phyloP scores from a whole-genome alignment of 1,140 invertebrate species.

The Drosophila miranda region DNA sequence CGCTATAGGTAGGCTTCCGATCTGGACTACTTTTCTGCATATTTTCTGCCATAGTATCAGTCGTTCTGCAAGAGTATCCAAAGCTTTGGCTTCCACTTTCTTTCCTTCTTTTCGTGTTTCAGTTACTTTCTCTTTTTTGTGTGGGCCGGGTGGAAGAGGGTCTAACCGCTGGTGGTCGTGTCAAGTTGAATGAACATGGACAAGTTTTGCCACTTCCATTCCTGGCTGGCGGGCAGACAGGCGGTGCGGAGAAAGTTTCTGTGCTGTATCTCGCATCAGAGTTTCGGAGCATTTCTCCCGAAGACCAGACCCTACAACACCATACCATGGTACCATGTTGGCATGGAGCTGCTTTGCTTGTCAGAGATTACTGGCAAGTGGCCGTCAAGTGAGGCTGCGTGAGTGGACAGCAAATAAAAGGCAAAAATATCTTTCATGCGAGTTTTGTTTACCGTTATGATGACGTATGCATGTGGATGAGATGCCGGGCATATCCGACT shows the following conservation, averaged over 20 bases:
- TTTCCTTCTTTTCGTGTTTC: slow-evolving; percentile 24
- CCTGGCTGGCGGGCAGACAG: slow-evolving; percentile 6
- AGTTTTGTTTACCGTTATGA: slow-evolving; percentile 69
- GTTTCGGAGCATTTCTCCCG: background rate
- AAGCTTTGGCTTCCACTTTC: too few relatives aligned
- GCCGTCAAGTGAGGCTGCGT: slow-evolving; percentile 47
- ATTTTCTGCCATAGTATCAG: too few relatives aligned
- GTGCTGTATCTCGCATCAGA: slow-evolving; percentile 59
- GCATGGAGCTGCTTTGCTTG: slow-evolving; percentile 1
- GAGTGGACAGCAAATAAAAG: slow-evolving; percentile 72
- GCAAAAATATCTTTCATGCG: slow-evolving; percentile 62
- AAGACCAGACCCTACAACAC: too few relatives aligned
- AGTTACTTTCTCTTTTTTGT: slow-evolving; percentile 10
- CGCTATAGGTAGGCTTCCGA: too few relatives aligned
- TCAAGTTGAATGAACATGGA: slow-evolving; percentile 75
- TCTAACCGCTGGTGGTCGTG: slow-evolving; percentile 54
- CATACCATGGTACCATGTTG: slow-evolving; percentile 1
- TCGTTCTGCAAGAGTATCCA: too few relatives aligned
- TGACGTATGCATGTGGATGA: slow-evolving; percentile 41
- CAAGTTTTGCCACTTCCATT: slow-evolving; percentile 69
- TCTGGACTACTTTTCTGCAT: too few relatives aligned
- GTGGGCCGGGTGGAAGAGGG: slow-evolving; percentile 16
- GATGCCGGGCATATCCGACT: slow-evolving; percentile 3
- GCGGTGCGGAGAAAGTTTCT: slow-evolving; percentile 55
- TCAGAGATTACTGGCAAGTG: slow-evolving; percentile 51